Base-by-base conservation (phyloP, 2,113 vertebrate species). In the Shinisaurus crocodilurus region DNA sequence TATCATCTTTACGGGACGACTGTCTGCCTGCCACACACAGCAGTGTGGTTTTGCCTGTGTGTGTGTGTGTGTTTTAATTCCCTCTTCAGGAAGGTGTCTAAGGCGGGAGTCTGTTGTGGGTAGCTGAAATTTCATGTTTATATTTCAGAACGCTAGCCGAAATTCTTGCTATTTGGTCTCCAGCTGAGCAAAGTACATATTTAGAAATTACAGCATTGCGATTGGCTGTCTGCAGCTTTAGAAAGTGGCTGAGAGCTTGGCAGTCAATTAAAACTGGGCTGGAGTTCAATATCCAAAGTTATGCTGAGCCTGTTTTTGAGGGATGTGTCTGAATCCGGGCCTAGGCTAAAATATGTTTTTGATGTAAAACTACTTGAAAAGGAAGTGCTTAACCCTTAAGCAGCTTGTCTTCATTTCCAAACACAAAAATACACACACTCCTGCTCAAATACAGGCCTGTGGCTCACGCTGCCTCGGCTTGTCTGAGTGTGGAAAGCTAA, bases 231-330 rank as follows among this genome's bases (percentile, higher is more conserved):
- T 95, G 48, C 32, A 92, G 88, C 94, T 94, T 85, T 93, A 97
- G 97, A 96, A 97, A 96, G 96, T 97, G 96, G 95, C 96, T 91
- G 93, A 93, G 93, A 91, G 80, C 95, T n/a, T 97, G 95, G 96
- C 95, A 97, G 95, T 96, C 96, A 97, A 97, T 97, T 97, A 97
- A 97, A 97, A 97, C 85, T 92, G 93, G 96, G 93, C 95, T 95
- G 94, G 92, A 95, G 96, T 96, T 97, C 96, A 96, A 94, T 95
- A 97, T 96, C 94, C 45, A 93, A 95, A 95, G 92, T 94, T 97
- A 93, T 96, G 92, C 95, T 95, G 32, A 15, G 94, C 94, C 93
- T 97, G 94, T 95, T 97, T 97, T 97, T 96, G 92, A 95, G 96
- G 95, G 94, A 96, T 95, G 86, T 95, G 54, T 92, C 94, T 96